A percentile compares a stretch with the other conserved stretches of the same genome.
phyloP scores from a whole-genome alignment of 1,140 invertebrate genomes.

The Leptinotarsa undecemlineata region DNA sequence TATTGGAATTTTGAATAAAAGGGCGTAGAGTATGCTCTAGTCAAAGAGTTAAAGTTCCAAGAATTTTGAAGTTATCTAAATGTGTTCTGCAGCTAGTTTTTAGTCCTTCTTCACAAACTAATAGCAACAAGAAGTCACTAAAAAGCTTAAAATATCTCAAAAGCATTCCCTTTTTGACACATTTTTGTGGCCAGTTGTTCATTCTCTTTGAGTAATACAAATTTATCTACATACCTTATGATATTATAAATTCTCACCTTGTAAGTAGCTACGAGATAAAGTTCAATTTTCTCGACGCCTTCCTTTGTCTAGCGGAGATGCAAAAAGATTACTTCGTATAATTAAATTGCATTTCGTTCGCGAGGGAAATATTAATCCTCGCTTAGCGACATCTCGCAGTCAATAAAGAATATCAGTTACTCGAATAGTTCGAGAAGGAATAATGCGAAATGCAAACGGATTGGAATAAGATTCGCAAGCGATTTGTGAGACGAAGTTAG shows the following conservation, averaged over 20 bases:
- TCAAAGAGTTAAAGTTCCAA: too few species aligned
- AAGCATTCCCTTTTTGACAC: not conserved
- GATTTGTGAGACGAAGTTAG: too few species aligned
- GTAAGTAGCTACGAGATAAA: not conserved
- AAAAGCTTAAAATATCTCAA: not conserved
- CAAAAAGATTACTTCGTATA: not conserved
- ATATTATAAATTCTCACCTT: not conserved
- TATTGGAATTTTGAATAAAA: too few species aligned
- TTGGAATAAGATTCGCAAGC: not conserved
- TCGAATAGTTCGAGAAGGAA: slow-evolving; percentile 5
- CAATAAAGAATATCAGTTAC: slow-evolving; percentile 1
- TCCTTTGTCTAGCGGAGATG: not conserved
- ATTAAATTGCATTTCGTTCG: slow-evolving; percentile 6
- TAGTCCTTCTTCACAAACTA: too few species aligned
- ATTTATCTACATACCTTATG: not conserved
- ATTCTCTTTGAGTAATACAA: not conserved
- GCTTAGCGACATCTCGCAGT: not conserved
- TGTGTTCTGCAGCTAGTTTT: too few species aligned
- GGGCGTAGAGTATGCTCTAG: too few species aligned
- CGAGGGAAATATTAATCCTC: not conserved
- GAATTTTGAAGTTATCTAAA: too few species aligned
- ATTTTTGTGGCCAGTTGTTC: not conserved
- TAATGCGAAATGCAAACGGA: slow-evolving; percentile 11
- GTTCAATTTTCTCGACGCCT: not conserved
- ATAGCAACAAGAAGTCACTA: too few species aligned